Conservation (phyloP, 2,113 vertebrate genomes). For the Trogon surrucura region DNA sequence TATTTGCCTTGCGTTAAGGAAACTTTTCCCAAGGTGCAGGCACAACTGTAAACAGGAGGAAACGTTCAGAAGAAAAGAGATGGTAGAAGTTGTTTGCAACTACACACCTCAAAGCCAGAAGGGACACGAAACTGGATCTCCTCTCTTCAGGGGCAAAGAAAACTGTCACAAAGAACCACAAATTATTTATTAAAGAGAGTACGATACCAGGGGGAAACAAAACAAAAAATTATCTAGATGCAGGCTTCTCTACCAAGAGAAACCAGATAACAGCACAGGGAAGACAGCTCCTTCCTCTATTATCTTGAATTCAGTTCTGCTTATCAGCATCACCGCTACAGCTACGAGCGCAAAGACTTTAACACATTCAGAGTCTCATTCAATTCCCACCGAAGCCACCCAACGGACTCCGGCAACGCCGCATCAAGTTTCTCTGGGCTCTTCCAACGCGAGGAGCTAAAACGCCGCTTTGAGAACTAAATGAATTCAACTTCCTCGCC, state of each 20-base stretch:
- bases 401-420: neutral
- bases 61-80: neutral
- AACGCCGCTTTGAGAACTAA: neutral
- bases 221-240: constrained; percentile 30
- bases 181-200: constrained; percentile 55
- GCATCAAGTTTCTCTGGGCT: neutral
- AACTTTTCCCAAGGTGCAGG: neutral
- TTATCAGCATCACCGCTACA: constrained; percentile 19
- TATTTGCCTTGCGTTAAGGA: constrained; percentile 29
- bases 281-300: neutral
- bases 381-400: neutral
- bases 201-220: constrained; percentile 38
- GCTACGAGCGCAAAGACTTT: constrained; percentile 19
- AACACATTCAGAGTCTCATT: neutral
- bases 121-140: constrained; percentile 10
- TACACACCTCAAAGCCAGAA: constrained; percentile 9
- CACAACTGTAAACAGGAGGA: neutral
- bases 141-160: neutral
- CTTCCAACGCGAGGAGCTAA: neutral
- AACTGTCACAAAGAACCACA: constrained; percentile 41
- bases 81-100: neutral
- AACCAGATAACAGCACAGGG: neutral
- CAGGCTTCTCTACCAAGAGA: neutral
- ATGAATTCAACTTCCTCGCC: neutral
- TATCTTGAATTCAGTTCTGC: constrained; percentile 6